phyloP scores from a whole-genome alignment of 1,140 invertebrate species.

The Meloidogyne hapla region DNA sequence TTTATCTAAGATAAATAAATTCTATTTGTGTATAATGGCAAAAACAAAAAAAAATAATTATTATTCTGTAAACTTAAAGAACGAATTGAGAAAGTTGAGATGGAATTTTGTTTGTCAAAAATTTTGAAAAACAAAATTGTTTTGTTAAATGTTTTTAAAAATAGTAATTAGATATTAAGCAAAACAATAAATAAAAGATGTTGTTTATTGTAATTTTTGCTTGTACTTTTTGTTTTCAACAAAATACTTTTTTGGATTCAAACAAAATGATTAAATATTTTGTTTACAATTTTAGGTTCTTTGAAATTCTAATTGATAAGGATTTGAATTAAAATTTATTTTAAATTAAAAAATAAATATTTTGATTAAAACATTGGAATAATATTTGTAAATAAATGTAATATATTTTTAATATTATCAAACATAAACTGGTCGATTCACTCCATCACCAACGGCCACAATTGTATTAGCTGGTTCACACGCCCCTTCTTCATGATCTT shows the following conservation, averaged over 20 bases:
- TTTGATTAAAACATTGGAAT: background rate
- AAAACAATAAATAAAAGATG: background rate
- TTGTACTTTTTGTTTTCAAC: background rate
- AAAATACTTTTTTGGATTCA: background rate
- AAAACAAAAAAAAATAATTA: background rate
- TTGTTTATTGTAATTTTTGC: too few relatives aligned
- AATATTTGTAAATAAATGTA: background rate
- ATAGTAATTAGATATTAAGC: too few relatives aligned
- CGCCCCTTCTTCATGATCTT: background rate
- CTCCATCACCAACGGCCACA: background rate
- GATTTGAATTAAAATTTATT: too few relatives aligned
- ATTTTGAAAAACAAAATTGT: background rate
- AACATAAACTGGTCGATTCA: background rate
- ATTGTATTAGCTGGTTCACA: background rate
- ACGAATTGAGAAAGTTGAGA: background rate
- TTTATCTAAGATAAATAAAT: background rate
- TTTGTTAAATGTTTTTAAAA: background rate
- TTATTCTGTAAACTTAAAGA: background rate
- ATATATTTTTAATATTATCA: background rate
- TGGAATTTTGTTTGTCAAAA: too few relatives aligned
- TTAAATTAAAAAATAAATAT: too few relatives aligned
- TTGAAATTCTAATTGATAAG: too few relatives aligned
- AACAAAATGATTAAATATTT: too few relatives aligned
- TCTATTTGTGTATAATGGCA: background rate
- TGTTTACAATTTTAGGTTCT: too few relatives aligned